Conservation (phyloP, 2,113 vertebrate genomes). For the Podocnemis expansa region DNA sequence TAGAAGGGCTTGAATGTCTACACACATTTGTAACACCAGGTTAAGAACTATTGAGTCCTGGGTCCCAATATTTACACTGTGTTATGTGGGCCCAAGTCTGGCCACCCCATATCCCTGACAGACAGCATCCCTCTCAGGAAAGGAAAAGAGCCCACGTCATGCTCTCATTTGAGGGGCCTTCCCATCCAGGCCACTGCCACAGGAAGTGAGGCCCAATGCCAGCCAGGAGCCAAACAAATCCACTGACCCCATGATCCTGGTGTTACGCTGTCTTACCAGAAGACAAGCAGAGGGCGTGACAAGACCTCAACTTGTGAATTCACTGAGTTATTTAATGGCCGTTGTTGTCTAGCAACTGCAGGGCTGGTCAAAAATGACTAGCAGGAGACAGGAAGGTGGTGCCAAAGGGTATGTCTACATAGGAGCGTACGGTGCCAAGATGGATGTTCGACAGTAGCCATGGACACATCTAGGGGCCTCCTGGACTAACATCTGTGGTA, state of each 20-base stretch:
- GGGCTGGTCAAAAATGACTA: neutral
- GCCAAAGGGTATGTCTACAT: neutral
- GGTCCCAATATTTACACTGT: neutral
- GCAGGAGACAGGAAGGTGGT: neutral
- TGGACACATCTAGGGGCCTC: neutral
- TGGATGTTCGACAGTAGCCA: neutral
- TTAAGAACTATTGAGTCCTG: neutral
- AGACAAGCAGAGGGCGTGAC: neutral
- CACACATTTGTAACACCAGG: neutral
- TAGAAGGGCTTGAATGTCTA: neutral
- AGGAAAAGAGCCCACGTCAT: neutral
- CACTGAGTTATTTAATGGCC: neutral
- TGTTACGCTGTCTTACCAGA: neutral
- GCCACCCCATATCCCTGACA: too few relatives aligned
- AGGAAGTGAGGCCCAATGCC: neutral
- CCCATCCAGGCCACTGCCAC: neutral
- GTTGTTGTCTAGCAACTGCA: neutral
- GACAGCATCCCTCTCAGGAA: too few relatives aligned
- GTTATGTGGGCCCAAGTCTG: rapidly evolving
- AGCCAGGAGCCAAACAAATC: too few relatives aligned
- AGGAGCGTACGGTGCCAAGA: too few relatives aligned
- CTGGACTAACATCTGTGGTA: too few relatives aligned
- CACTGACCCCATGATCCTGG: neutral
- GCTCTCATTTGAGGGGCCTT: neutral
- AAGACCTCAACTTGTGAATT: neutral